Evolutionary conservation across 2,113 vertebrate species (phyloP).

Genomic region (Acrocephalus arundinaceus): DNA sequence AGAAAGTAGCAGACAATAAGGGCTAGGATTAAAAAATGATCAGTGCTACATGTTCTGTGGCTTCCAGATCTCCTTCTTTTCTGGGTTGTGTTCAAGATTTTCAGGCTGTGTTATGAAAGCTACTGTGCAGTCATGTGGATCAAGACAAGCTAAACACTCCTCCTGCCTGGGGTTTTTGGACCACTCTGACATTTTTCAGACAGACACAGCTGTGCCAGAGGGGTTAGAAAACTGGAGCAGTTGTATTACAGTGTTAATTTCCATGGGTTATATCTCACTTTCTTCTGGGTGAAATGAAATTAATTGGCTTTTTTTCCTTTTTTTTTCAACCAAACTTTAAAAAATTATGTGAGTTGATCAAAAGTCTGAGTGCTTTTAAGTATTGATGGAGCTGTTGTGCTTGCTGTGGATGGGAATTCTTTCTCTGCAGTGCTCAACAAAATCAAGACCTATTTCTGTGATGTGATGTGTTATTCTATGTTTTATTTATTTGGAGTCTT

Average conservation of each 20-base stretch:
- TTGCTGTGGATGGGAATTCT: background rate
- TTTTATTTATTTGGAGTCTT: slow-evolving; percentile 12
- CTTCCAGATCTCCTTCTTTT: background rate
- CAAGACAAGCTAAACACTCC: background rate
- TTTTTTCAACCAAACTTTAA: background rate
- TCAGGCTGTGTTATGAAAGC: background rate
- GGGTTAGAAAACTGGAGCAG: background rate
- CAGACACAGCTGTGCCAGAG: background rate
- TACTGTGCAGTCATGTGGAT: background rate
- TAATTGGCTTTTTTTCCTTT: background rate
- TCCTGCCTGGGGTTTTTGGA: background rate
- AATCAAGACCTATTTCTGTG: background rate
- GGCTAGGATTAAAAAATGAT: background rate
- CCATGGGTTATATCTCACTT: background rate
- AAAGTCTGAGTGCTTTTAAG: background rate
- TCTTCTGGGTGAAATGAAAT: background rate
- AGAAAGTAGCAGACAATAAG: background rate
- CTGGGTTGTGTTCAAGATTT: background rate
- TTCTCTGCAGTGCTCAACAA: background rate
- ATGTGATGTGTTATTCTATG: background rate
- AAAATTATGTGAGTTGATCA: background rate
- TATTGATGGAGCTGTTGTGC: background rate
- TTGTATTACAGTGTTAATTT: background rate
- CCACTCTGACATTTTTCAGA: background rate
- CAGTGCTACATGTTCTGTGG: background rate